phyloP scores from a whole-genome alignment of 2,888 invertebrate species.

The Galerucella pusilla region DNA sequence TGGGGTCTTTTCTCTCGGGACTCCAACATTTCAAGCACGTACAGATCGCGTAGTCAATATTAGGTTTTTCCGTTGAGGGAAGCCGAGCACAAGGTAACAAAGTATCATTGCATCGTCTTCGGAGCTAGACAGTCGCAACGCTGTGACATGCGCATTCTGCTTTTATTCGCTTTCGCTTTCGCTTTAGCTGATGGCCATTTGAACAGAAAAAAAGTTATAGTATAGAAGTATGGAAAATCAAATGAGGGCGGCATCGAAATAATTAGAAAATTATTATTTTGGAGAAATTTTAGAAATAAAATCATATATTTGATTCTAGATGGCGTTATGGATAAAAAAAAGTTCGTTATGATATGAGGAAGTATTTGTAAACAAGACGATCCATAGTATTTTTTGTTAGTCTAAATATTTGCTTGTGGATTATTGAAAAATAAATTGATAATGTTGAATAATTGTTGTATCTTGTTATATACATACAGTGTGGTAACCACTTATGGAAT shows the following conservation, averaged over 20 bases:
- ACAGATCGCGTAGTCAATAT: constrained; percentile 8
- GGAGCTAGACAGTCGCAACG: constrained; percentile 3
- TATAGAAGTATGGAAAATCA: neutral
- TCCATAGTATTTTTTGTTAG: too few relatives aligned
- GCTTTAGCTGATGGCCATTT: neutral
- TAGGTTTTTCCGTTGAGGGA: neutral
- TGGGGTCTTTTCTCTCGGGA: constrained; percentile 7
- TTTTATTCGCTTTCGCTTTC: neutral
- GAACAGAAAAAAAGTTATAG: neutral
- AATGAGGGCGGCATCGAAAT: neutral
- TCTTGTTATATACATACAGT: too few relatives aligned
- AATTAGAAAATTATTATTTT: neutral
- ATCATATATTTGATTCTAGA: too few relatives aligned
- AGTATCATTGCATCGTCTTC: constrained; percentile 7
- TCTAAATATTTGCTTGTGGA: too few relatives aligned
- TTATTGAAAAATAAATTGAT: too few relatives aligned
- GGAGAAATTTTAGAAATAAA: too few relatives aligned
- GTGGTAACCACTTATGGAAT: too few relatives aligned
- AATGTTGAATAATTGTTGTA: too few relatives aligned
- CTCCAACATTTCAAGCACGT: constrained; percentile 8
- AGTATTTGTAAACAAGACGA: too few relatives aligned
- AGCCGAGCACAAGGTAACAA: constrained; percentile 12
- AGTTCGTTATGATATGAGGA: too few relatives aligned
- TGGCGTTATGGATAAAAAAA: too few relatives aligned
- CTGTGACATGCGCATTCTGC: neutral